Evolutionary conservation across 1,140 invertebrate species (phyloP), one percentile per base, ranked within the genome.

Genomic region (Drosophila persimilis): DNA sequence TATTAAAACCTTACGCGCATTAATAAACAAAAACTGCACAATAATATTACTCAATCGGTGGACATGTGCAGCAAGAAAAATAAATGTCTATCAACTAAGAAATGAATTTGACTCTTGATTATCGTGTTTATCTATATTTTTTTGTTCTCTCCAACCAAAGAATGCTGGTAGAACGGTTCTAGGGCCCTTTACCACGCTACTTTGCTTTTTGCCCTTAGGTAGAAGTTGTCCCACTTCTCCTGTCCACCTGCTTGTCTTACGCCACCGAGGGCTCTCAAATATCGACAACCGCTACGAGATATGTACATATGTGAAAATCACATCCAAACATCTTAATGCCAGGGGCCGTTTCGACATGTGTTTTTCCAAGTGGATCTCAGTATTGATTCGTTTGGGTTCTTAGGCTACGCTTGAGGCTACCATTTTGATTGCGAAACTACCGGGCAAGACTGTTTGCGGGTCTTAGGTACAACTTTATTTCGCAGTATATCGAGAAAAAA

Each of bases 161-260:
- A 83, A 83, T 77, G 8, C 29, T 31, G 7, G 29, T 8, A 8
- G 29, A 77, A 59, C 53, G 73, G 79, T 39, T 86, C 70, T 76
- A 73, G 48, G 63, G 66, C 74, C 55, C 78, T 77, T 80, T 63
- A 56, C 11, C 31, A 67, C 44, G 66, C 65, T 24, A 69, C 57
- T 44, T 44, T 45, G 20, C 45, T 62, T 53, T 59, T 57, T 51
- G 61, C 44, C 45, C 43, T 43, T 15, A 17, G 46, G 63, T 46
- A 31, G 50, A 70, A 80, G 66, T 67, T 85, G 69, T 77, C 69
- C 81, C 77, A 77, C 79, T 86, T 85, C 73, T 74, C 71, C 31
- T 20, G 41, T 56, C 51, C 43, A 66, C 56, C 69, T 80, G 69
- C 77, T 74, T 67, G 81, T 77, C 50, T 85, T 85, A 85, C 81